These are phyloP conservation scores for Papilio protenor DNA, from an alignment of 2,888 invertebrate genomes.

Conservation along the genomic window DNA sequence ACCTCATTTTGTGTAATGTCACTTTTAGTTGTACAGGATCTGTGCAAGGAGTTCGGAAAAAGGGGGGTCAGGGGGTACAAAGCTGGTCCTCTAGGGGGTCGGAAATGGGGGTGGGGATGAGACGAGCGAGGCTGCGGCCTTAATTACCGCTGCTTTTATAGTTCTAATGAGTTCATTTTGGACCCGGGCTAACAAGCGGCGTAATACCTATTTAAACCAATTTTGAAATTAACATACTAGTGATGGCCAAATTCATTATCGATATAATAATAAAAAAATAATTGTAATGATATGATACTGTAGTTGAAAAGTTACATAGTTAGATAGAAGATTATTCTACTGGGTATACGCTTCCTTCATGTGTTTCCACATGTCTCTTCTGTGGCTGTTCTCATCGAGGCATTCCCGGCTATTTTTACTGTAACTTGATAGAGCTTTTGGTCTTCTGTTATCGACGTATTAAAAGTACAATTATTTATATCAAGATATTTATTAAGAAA, in stretches of 20 bases:
- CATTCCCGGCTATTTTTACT: no score
- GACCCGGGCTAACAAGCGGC: conserved; percentile 86
- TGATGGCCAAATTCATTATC: conserved; percentile 52
- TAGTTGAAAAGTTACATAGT: no score
- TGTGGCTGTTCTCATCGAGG: no score
- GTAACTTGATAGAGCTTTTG: no score
- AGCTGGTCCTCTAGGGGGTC: conserved; percentile 54
- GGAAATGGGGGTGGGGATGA: conserved; percentile 57
- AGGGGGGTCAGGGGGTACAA: conserved; percentile 61
- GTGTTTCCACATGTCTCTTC: no score
- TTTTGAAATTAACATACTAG: conserved; percentile 83
- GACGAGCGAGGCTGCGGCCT: conserved; percentile 68
- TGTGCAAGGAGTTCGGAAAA: conserved; percentile 49
- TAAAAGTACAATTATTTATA: no score
- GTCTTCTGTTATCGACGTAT: no score
- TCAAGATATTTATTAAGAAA: no score
- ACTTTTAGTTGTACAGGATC: conserved; percentile 51
- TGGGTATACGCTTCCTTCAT: no score
- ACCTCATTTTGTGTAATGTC: conserved; percentile 28
- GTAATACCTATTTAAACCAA: conserved; percentile 84
- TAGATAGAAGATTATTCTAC: no score
- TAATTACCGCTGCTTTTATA: conserved; percentile 90
- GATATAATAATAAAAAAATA: neutral
- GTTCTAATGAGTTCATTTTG: conserved; percentile 90
- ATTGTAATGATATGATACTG: no score